phyloP scores from a whole-genome alignment of 2,113 vertebrate genomes.

The Sprattus sprattus region DNA sequence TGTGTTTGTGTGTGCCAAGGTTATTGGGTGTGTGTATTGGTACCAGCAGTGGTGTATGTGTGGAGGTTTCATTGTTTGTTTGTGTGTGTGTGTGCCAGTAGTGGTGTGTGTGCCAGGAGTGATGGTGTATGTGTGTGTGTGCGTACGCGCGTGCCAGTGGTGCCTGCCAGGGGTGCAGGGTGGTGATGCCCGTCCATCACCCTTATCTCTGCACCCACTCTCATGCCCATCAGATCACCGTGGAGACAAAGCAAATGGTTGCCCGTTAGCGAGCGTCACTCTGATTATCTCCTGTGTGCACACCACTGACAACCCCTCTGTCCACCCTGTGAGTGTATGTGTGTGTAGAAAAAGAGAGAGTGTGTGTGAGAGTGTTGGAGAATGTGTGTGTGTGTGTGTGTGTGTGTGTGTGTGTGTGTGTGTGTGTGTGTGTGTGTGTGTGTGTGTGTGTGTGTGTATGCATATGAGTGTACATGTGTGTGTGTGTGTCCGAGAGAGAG shows the following conservation, averaged over 20 bases:
- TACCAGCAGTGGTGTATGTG: neutral
- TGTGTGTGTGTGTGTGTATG: neutral
- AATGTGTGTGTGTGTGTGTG: neutral
- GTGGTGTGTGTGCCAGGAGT: neutral
- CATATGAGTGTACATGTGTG: too few relatives aligned
- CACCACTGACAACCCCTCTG: neutral
- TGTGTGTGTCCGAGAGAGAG: too few relatives aligned
- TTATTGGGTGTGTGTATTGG: neutral
- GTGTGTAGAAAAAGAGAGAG: neutral
- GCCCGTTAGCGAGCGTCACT: neutral
- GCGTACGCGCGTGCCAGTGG: neutral
- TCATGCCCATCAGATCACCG: neutral
- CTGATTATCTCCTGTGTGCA: neutral
- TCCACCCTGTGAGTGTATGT: neutral
- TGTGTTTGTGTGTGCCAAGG: too few relatives aligned
- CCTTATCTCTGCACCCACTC: too few relatives aligned
- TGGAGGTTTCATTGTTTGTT: neutral
- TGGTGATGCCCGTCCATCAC: neutral
- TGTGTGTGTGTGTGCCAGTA: constrained; percentile 4
- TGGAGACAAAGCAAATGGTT: neutral
- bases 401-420: neutral
- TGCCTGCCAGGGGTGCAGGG: neutral
- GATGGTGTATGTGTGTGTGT: neutral
- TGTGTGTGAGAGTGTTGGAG: too few relatives aligned
- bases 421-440: neutral